Base-by-base conservation (phyloP, 1,140 invertebrate genomes). In the Sweltsa coloradensis region DNA sequence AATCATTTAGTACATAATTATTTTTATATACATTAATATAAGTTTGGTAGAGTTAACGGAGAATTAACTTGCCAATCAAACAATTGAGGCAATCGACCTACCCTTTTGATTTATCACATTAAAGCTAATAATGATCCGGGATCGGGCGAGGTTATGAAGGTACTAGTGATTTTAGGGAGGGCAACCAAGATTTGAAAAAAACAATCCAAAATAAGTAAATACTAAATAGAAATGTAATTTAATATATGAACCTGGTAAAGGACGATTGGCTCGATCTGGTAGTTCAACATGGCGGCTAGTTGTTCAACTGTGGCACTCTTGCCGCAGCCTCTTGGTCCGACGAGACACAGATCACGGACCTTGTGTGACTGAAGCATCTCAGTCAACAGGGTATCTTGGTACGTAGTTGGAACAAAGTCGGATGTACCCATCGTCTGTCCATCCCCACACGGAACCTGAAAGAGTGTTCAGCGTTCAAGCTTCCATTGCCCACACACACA, bases 241-340 rank as follows among this genome's bases (percentile, higher is more conserved):
- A 9, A 31, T 7, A 31, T 14, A 52, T 49, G 54, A 58, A 76
- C 78, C 69, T 84, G 89, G 69, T 96, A 97, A 1, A 97, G 67
- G 49, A 94, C 83, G 63, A 97, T 84, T 11, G 85, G 86, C 62
- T 95, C 90, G 24, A 87, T 66, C 46, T 81, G 71, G 57, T 91
- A 90, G 11, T 80, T 79, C 2, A 95, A 66, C 41, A 82, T 58
- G 34, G 77, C 65, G 0, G 89, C 82, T 52, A 97, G 72, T 62
- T 86, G 78, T 24, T 75, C 69, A 1, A 92, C 74, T 9, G 91
- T 65, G 2, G 81, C 76, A 52, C 83, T 89, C 69, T 98, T 98
- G 7, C 94, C 94, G 62, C 89, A 89, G 19, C 93, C 92, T 67
- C 83, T 81, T 36, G 88, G 79, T 44, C 94, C 93, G 55, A 96